Evolutionary conservation across 2,888 invertebrate genomes (phyloP).

Genomic region (Aporophyla nigra): DNA sequence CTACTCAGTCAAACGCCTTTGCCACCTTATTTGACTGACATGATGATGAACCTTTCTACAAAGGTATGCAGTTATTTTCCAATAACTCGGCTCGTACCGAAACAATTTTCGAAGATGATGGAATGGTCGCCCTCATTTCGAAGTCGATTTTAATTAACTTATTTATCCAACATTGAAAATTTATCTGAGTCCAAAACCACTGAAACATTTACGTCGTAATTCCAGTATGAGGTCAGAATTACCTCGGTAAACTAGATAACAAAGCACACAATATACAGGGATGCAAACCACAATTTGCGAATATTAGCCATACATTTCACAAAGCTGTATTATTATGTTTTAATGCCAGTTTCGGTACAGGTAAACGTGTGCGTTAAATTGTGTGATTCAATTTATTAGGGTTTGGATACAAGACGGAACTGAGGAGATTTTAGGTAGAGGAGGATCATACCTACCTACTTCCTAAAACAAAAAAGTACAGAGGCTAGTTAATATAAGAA

Average conservation of each 20-base stretch:
- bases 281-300: constrained; percentile 38
- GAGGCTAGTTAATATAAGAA: no score
- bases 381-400: constrained; percentile 31
- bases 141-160: not conserved
- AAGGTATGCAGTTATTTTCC: no score
- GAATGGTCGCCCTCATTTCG: not conserved
- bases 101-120: not conserved
- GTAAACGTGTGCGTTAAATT: constrained; percentile 10
- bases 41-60: no score
- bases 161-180: not conserved
- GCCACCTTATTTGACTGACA: no score
- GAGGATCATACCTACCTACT: not conserved
- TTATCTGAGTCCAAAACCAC: constrained; percentile 19
- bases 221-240: constrained; percentile 3
- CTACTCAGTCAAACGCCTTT: no score
- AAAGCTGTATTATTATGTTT: constrained; percentile 22
- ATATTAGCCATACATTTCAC: constrained; percentile 26
- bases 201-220: not conserved
- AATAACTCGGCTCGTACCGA: not conserved
- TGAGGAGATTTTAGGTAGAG: not conserved
- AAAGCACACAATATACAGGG: constrained; percentile 12
- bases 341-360: constrained; percentile 5
- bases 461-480: not conserved
- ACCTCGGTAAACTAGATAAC: constrained; percentile 30
- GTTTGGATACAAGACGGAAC: not conserved